Base-by-base conservation (phyloP, 2,113 vertebrate genomes). In the Pao palembangensis region DNA sequence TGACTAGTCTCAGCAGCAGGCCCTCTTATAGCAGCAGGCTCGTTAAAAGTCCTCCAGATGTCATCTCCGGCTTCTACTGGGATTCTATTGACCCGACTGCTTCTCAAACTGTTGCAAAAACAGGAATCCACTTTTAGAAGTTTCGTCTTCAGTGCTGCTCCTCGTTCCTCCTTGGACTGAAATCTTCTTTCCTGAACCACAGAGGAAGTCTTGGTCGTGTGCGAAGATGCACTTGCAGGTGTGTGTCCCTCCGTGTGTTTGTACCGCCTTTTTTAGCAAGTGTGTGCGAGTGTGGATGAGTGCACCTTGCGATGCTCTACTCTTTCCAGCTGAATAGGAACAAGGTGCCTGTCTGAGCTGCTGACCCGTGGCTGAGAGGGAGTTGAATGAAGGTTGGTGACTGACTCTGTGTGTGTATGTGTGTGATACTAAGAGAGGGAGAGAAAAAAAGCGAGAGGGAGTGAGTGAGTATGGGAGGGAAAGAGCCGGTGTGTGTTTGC, bases 301-400 rank as follows among this genome's bases (percentile, higher is more conserved):
- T 79, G 76, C 85, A 88, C 87, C 86, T 88, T 83, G 81, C 70
- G 64, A 75, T 85, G 76, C 81, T 81, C 72, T 64, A 69, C 75
- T 79, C 78, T 78, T 71, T 81, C 78, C 79, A 79, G 80, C 81
- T 83, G 84, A 74, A 85, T 68, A 69, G 75, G 73, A 79, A 79
- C 74, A 83, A 80, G 81, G 84, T 87, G 78, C 75, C 75, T 80
- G 87, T 81, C 81, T 85, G 76, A 82, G 86, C 77, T 83, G 73
- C 83, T 87, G 86, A 87, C 87, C 85, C 73, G 84, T 84, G 79
- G 79, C 84, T 82, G 81, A 80, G 78, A 87, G 71, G 76, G 76
- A 88, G 79, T 71, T 84, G 86, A 87, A 80, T 82, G 82, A 82
- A 87, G 71, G 66, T 67, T 78, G 79, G 80, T 74, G 80, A 78